phyloP scores from a whole-genome alignment of 92 coral and sea anemone species.

The Actinernus sp. region DNA sequence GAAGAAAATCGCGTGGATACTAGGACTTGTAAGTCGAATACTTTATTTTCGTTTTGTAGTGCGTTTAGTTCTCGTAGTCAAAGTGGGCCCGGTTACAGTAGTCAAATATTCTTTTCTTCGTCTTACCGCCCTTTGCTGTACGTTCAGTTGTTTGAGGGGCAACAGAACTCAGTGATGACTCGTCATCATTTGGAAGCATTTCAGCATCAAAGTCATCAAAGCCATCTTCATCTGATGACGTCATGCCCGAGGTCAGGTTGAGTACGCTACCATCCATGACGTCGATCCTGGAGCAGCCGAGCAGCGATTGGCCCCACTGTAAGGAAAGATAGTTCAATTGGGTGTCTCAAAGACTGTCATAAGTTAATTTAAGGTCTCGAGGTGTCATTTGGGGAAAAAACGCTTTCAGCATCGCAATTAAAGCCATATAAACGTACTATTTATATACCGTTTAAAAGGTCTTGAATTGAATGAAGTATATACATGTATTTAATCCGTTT shows the following conservation, averaged over 20 bases:
- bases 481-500: too few species aligned
- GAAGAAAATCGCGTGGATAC: too few species aligned
- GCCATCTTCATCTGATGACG: constrained; percentile 68
- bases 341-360: neutral
- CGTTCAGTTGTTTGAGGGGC: constrained; percentile 1
- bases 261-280: constrained; percentile 58
- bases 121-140: constrained; percentile 6
- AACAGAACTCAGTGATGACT: neutral
- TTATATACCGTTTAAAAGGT: too few species aligned
- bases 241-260: constrained; percentile 38
- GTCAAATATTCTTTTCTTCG: too few species aligned
- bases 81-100: too few species aligned
- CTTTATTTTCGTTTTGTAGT: too few species aligned
- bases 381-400: too few species aligned
- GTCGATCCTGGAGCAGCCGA: constrained; percentile 60
- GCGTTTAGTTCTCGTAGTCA: too few species aligned
- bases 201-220: constrained; percentile 74
- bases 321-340: neutral
- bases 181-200: constrained; percentile 45
- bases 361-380: neutral
- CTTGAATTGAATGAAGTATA: too few species aligned
- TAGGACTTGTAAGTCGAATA: too few species aligned
- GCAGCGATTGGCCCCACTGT: constrained; percentile 64
- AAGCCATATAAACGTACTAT: too few species aligned
- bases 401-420: too few species aligned